phyloP scores from a whole-genome alignment of 2,113 vertebrate species.

The Gnathonemus longibarbis region DNA sequence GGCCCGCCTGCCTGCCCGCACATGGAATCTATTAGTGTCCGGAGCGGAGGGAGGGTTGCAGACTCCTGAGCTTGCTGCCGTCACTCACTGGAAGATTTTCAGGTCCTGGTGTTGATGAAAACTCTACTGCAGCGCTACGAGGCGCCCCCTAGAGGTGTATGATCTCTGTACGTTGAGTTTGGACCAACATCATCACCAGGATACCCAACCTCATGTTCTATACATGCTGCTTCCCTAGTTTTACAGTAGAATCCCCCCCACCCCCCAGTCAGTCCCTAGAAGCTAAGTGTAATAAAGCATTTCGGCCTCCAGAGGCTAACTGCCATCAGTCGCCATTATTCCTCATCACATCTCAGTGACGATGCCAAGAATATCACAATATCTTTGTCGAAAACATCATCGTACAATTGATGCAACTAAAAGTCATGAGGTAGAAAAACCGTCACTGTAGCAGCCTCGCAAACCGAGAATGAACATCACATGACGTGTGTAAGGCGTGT shows the following conservation, averaged over 20 bases:
- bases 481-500: not conserved
- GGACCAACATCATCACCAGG: not conserved
- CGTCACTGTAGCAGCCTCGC: not conserved
- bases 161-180: not conserved
- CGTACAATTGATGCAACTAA: not conserved
- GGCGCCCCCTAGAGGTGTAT: not conserved
- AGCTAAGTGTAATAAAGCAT: not conserved
- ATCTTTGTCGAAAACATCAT: not conserved
- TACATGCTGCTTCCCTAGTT: not conserved
- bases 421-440: not conserved
- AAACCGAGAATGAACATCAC: not conserved
- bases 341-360: not conserved
- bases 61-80: not conserved
- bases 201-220: not conserved
- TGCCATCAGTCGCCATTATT: not conserved
- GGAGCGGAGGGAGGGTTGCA: not conserved
- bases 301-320: not conserved
- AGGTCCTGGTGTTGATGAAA: not conserved
- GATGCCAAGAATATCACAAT: not conserved
- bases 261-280: not conserved
- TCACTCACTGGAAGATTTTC: not conserved
- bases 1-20: not conserved
- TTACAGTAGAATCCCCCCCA: not conserved
- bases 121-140: not conserved
- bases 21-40: not conserved